Evolutionary conservation across 1,140 invertebrate genomes (phyloP).

Genomic region (Euwallacea fornicatus): DNA sequence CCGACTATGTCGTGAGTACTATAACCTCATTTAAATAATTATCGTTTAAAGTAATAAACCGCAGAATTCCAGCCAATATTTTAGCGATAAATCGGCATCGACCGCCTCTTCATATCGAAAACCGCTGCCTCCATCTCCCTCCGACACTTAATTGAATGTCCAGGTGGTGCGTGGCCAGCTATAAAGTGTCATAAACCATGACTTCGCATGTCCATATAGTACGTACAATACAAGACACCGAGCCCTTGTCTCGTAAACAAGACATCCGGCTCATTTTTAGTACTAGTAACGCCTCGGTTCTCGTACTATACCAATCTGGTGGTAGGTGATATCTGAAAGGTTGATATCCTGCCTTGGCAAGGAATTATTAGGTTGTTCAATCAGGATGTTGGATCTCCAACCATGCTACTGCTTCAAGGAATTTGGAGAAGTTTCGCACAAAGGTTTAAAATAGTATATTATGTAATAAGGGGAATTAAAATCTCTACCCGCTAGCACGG

Average conservation of each 20-base stretch:
- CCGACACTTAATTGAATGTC: constrained; percentile 42
- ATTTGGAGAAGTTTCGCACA: too few relatives aligned
- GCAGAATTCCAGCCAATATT: constrained; percentile 30
- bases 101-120: constrained; percentile 34
- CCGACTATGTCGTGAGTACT: neutral
- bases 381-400: too few relatives aligned
- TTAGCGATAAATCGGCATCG: constrained; percentile 37
- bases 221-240: constrained; percentile 48
- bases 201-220: constrained; percentile 48
- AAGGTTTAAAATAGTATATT: too few relatives aligned
- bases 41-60: constrained; percentile 22
- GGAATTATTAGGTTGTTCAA: too few relatives aligned
- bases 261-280: constrained; percentile 47
- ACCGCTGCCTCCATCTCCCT: constrained; percentile 29
- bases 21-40: constrained; percentile 30
- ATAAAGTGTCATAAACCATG: constrained; percentile 48
- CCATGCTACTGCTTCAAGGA: too few relatives aligned
- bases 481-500: too few relatives aligned
- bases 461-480: too few relatives aligned
- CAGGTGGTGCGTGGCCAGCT: constrained; percentile 46
- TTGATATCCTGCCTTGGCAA: neutral
- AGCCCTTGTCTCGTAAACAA: constrained; percentile 47
- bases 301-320: constrained; percentile 36
- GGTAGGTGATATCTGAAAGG: constrained; percentile 8
- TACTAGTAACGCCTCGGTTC: constrained; percentile 41